Base-by-base conservation (phyloP, 1,140 invertebrate genomes). In the Pseudomyrmex pallidus region DNA sequence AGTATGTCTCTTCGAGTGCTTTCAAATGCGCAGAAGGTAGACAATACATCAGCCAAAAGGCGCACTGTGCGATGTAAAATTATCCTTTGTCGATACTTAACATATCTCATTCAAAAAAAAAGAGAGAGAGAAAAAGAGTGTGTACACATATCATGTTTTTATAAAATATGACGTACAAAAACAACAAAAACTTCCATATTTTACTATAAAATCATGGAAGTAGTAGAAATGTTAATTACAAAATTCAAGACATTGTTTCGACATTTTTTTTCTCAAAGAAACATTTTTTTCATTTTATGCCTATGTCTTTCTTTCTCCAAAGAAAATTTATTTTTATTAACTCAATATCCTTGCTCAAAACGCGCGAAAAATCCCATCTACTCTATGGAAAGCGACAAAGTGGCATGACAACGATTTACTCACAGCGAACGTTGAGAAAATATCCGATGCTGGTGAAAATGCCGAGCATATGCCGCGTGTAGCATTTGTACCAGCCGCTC, bases 401-500 rank as follows among this genome's bases (percentile, higher is more conserved):
- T 82, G 70, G 72, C 78, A 57, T 35, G 78, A 82, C 82, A 85
- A 85, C 87, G 83, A 83, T 88, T 90, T 93, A 97, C 97, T 97
- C 94, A 98, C 97, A 96, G 93, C 97, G 94, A 80, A 98, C 97
- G 91, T 98, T 98, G 77, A 98, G 96, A 92, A 97, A 98, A 94
- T 98, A 98, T 80, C 97, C 97, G 90, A 98, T 98, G 89, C 97
- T 98, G 76, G 97, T 97, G 94, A 97, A 98, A 91, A 97, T 96
- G 12, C 97, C 96, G 87, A 97, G 95, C 86, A 96, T 95, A 95
- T 98, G 97, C 66, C 96, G 95, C 63, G 97, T 97, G 44, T 97
- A 96, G 94, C 97, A 98, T 92, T 98, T 97, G 94, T 98, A 98
- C 98, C 97, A 98, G 87, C 97, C 97, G 86, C 96, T 97, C 94